Base-by-base conservation (phyloP, 2,888 invertebrate species). In the Parnassius glacialis region DNA sequence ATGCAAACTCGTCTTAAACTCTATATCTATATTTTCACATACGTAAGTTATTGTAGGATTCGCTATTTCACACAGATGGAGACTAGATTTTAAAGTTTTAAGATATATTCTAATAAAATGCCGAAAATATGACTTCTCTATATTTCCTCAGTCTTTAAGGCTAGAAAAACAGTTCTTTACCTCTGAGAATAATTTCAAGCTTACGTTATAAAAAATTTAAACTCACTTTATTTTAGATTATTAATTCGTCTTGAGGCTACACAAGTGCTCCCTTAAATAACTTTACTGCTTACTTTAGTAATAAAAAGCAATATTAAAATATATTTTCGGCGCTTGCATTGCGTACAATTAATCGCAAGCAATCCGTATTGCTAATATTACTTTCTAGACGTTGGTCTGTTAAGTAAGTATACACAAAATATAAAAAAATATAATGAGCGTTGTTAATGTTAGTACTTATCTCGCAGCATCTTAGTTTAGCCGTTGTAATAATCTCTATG, bases 31-130 rank as follows among this genome's bases (percentile, higher is more conserved):
- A 63, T 51, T 57, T 63, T 62, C 54, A 64, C 55, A 61, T 55
- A 61, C 56, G 63, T 66, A 66, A 69, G 67, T 47, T 64, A 67
- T 47, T 64, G 52, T 64, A 67, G 53, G 65, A 65, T 66, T 62
- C 16, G 25, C 44, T 13, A 13, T 7, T 13, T 5, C 61, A 66
- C 68, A 66, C 65, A 65, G 65, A 67, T 65, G 66, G 67, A 72
- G 72, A 74, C 74, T 74, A 73, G 72, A 72, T 62, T 57, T 62
- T 56, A 57, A 47, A 59, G 7, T 34, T 34, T 34, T 34, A 7
- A 13, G 9, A 48, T 48, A 16, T 16, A 12, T 45, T 56, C 7
- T 44, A 51, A 53, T 43, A 54, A 63, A 59, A 52, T 59, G 45
- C 59, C 60, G 56, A 53, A 41, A 57, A 55, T 53, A 55, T 9